Percentiles rank a stretch among this genome's conserved stretches.
Evolutionary conservation across 1,140 invertebrate species (phyloP).

Genomic region (Scaptomyza graminum): DNA sequence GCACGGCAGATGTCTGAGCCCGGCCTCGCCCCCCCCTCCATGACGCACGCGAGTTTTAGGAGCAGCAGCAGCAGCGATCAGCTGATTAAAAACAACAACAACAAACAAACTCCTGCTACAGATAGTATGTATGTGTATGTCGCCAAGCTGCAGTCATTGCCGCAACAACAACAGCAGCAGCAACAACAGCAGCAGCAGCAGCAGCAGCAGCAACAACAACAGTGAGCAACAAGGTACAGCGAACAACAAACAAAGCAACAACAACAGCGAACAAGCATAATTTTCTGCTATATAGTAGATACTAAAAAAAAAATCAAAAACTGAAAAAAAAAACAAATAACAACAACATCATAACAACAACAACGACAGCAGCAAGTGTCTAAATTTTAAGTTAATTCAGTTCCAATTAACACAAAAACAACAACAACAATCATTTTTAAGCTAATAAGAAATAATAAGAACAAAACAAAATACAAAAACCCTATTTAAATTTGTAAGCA

Average conservation of each 20-base stretch:
- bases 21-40: conserved; percentile 86
- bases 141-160: conserved; percentile 23
- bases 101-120: conserved; percentile 17
- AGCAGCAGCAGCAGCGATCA: conserved; percentile 39
- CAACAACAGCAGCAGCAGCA: conserved; percentile 27
- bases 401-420: conserved; percentile 49
- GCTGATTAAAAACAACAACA: conserved; percentile 35
- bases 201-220: conserved; percentile 47
- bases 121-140: no score
- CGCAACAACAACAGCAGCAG: conserved; percentile 12
- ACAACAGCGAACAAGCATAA: conserved; percentile 65
- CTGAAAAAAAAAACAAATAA: conserved; percentile 12
- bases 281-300: conserved; percentile 77
- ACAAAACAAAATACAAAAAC: background rate
- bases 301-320: conserved; percentile 48
- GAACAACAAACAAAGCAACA: conserved; percentile 47
- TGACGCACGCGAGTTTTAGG: conserved; percentile 83
- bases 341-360: conserved; percentile 20
- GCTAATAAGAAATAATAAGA: conserved; percentile 20
- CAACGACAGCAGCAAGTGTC: conserved; percentile 47
- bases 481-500: conserved; percentile 40
- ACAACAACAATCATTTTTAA: conserved; percentile 46
- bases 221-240: conserved; percentile 53
- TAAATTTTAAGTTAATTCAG: conserved; percentile 55
- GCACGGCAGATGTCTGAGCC: conserved; percentile 92